Base-by-base conservation (phyloP, 2,113 vertebrate species). In the Elaphurus davidianus region DNA sequence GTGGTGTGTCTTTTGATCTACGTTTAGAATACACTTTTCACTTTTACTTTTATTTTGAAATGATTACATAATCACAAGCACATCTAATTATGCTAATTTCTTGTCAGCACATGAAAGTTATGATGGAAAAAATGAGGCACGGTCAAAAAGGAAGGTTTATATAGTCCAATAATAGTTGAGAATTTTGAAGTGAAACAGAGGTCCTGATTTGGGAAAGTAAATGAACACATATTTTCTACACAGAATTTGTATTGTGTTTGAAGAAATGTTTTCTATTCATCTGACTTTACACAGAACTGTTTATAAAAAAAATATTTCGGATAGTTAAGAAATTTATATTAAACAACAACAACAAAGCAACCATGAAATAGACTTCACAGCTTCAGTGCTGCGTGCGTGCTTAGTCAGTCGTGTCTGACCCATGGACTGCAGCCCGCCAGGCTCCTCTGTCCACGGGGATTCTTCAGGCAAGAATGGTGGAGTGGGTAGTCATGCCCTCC, bases 21-120 rank as follows among this genome's bases (percentile, higher is more conserved):
- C 3, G 8, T 84, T n/a, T 15, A 78, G 21, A 84, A 76, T 15
- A 83, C 0, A 25, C 5, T 43, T 86, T 52, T 1, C 43, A 6
- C 6, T 92, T 81, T 95, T 59, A 83, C 25, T 57, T 93, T 95
- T 96, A 36, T 47, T 97, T 92, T 64, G 25, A 95, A 96, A 91
- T 50, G 21, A 60, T 11, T 54, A 36, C 8, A 12, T 78, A 78
- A 76, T 88, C 30, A 87, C 47, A 23, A 96, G 54, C 30, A 59
- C 0, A 28, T 60, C 43, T 81, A 50, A 87, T 3, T 45, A 15
- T 60, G 33, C 33, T 33, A 23, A 81, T 36, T 91, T 91, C 4
- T 45, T 67, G 16, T 47, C 15, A 55, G 9, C 8, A 47, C 13
- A 30, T 23, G 25, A 90, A 76, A 88, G 19, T 40, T 50, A 85